Percentiles rank a stretch among this genome's conserved stretches.
These are phyloP conservation scores for Sylvilagus bachmani DNA, from an alignment of 2,113 vertebrate species.

Conservation along the genomic window DNA sequence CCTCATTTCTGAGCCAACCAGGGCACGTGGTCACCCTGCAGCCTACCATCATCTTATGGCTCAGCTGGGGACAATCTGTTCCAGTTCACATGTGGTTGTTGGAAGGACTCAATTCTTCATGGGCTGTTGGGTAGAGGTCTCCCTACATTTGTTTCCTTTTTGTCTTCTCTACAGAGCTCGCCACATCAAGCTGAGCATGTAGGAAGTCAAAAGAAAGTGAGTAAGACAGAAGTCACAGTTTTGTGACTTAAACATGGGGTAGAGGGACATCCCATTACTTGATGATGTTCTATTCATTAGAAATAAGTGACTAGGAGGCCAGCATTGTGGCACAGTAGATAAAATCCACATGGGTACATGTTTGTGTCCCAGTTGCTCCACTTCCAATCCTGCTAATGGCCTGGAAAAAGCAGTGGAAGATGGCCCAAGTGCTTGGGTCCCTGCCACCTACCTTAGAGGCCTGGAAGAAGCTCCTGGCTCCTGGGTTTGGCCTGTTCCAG, in stretches of 20 bases:
- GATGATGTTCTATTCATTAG: background rate
- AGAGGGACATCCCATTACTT: background rate
- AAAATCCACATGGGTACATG: too few relatives aligned
- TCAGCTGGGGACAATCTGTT: background rate
- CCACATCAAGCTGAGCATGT: background rate
- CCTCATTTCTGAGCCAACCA: background rate
- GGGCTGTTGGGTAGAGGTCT: background rate
- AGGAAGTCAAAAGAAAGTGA: background rate
- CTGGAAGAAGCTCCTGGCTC: too few relatives aligned
- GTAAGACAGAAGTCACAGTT: background rate
- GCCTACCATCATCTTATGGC: background rate
- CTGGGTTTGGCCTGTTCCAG: too few relatives aligned
- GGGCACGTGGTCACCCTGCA: fast-evolving
- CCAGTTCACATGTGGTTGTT: background rate
- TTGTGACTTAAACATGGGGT: background rate
- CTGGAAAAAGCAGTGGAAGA: too few relatives aligned
- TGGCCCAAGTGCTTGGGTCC: too few relatives aligned
- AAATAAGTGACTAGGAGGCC: background rate
- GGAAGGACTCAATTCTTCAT: background rate
- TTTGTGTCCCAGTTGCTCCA: too few relatives aligned
- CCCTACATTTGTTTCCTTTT: background rate
- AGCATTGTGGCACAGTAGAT: too few relatives aligned
- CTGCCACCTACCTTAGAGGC: too few relatives aligned
- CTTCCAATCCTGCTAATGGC: too few relatives aligned
- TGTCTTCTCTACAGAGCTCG: background rate